A percentile compares a stretch with the other conserved stretches of the same genome.
Evolutionary conservation across 2,113 vertebrate genomes (phyloP).

Genomic region (Passerina amoena): DNA sequence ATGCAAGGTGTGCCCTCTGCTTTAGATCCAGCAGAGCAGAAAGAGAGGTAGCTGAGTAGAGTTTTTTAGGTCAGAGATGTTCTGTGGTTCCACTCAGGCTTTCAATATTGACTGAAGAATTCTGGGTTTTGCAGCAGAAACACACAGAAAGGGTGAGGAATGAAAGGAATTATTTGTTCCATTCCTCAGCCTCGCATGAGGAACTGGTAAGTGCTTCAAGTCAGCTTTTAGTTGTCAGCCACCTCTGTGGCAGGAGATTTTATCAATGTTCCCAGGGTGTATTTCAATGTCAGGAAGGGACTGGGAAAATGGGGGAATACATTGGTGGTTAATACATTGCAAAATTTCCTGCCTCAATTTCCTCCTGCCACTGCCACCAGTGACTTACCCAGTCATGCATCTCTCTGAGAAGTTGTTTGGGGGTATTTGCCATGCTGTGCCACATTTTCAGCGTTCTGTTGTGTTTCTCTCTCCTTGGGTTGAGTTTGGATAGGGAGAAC

Average conservation of each 20-base stretch:
- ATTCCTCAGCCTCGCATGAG: background rate
- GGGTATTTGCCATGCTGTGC: background rate
- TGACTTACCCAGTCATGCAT: background rate
- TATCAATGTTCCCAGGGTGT: background rate
- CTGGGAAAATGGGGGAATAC: background rate
- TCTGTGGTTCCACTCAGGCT: background rate
- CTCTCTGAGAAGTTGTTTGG: background rate
- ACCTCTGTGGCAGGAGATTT: background rate
- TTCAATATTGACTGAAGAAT: background rate
- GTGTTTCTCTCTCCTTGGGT: background rate
- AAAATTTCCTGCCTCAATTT: background rate
- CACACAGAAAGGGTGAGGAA: background rate
- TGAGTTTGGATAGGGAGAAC: background rate
- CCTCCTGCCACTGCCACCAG: background rate
- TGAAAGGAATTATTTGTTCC: background rate
- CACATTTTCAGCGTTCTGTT: background rate
- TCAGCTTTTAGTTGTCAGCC: background rate
- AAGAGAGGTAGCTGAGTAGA: background rate
- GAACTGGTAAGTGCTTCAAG: background rate
- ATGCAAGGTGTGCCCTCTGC: background rate
- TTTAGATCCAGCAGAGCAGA: background rate
- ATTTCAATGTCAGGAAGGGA: background rate
- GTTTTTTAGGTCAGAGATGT: background rate
- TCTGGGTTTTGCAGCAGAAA: background rate
- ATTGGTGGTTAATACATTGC: fast-evolving